Base-by-base conservation (phyloP, 1,140 invertebrate species). In the Protaetia brevitarsis region DNA sequence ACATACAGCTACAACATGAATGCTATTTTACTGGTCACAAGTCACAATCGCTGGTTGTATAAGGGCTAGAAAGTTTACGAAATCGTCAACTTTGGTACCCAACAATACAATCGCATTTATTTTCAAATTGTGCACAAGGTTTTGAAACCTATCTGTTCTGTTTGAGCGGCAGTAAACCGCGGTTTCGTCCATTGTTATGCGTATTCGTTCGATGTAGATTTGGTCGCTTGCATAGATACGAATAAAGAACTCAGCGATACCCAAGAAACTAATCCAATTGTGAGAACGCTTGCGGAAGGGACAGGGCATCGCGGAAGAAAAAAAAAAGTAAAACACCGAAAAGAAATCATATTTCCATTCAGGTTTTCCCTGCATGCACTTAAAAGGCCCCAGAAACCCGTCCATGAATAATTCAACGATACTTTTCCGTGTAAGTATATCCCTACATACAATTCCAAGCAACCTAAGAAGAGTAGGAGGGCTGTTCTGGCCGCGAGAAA, bases 211-310 rank as follows among this genome's bases (percentile, higher is more conserved):
- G n/a, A n/a, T n/a, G n/a, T n/a, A n/a, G n/a, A n/a, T n/a, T n/a
- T n/a, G n/a, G n/a, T n/a, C n/a, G n/a, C n/a, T n/a, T 51, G 41
- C 41, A 23, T 23, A 51, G 21, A 51, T 51, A 37, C 34, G 16
- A 13, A 16, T 19, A 51, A 51, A 51, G 13, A 51, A 23, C 13
- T 23, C 41, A 8, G 19, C 10, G 26, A 51, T 51, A 16, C 41
- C 41, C 41, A 51, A 51, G 41, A 51, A 51, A 51, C 41, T 51
- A 51, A 51, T 51, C 41, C 41, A 51, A 51, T 51, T 51, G 41
- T 23, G 41, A 23, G 26, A 23, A 51, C 41, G 41, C 26, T 51
- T 51, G 26, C 41, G 41, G 21, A 23, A 19, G 26, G 19, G 26
- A 51, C 21, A 51, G n/a, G n/a, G n/a, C n/a, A n/a, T n/a, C n/a